Evolutionary conservation across 1,140 invertebrate species (phyloP), one percentile per base, ranked within the genome.

Genomic region (Diorhabda elongata): DNA sequence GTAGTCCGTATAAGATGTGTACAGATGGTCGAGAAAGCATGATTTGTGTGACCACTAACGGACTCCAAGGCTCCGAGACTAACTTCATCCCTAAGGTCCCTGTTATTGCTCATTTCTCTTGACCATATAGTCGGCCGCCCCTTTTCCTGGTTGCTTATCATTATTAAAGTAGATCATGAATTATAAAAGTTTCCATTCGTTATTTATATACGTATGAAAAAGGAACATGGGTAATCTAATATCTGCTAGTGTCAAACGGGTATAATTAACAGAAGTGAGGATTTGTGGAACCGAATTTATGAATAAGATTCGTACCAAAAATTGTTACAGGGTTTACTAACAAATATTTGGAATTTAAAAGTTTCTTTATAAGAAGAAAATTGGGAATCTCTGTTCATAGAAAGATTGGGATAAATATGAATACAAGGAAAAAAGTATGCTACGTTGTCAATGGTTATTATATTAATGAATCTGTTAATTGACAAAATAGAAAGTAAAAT

Each of bases 41-140:
- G 77, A 78, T 78, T 77, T 77, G 77, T 78, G 74, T 64, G 72
- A 74, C 76, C 75, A 70, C 74, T 73, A 76, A 75, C 73, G 73
- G 76, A 75, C 73, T 47, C 69, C 56, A 67, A 56, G 66, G 58
- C 66, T 60, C 69, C 61, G 66, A 68, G 62, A 52, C 47, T 52
- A 6, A 2, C 67, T 45, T 60, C 47, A 69, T 64, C 69, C 69
- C 67, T 57, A 67, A 70, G 64, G 69, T 63, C 58, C 66, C 9
- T 61, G 64, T 65, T 65, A 65, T 65, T 65, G 64, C 64, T 65
- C 64, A 65, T 65, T 65, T 65, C 64, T 58, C 64, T 58, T 65
- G 56, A 65, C 64, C 64, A 56, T 65, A 62, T 71, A 68, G 11
- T 47, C 57, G 57, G 45, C 42, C 66, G 57, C 6, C 56, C 11